These are phyloP conservation scores for Lepidurus apus DNA, from an alignment of 1,140 invertebrate genomes.

Conservation along the genomic window DNA sequence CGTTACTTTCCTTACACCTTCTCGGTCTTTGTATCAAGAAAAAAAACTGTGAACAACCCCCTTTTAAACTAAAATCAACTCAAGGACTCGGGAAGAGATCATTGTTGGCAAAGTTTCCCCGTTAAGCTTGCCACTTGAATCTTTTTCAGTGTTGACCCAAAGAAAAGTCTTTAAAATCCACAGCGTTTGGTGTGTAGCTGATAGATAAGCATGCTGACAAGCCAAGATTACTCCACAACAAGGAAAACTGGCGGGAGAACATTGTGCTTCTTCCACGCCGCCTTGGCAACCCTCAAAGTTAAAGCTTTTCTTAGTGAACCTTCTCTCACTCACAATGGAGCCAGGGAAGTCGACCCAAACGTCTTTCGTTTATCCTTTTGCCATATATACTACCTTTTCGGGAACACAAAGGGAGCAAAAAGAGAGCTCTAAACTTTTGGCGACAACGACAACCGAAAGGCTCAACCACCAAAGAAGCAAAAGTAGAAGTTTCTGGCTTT, in stretches of 20 bases:
- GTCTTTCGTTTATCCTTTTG: no score
- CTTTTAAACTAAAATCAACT: background rate
- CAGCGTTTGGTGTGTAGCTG: background rate
- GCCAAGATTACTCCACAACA: background rate
- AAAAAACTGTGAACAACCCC: background rate
- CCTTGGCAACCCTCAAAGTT: no score
- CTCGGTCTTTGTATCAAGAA: background rate
- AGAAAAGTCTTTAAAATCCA: background rate
- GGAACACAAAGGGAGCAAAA: background rate
- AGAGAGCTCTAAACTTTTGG: background rate
- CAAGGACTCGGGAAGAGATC: background rate
- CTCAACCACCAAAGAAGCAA: background rate
- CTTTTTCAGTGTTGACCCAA: background rate
- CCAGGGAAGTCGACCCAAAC: no score
- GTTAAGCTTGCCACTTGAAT: background rate
- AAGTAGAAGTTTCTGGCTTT: background rate
- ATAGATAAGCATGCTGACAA: slow-evolving; percentile 5
- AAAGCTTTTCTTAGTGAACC: no score
- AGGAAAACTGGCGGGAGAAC: background rate
- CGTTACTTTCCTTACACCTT: no score
- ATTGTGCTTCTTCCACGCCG: no score
- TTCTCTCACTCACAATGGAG: no score
- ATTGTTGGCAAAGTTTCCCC: background rate
- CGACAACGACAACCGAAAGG: background rate
- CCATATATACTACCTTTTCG: background rate